phyloP scores from a whole-genome alignment of 2,113 vertebrate species.

The Festucalex cinctus region DNA sequence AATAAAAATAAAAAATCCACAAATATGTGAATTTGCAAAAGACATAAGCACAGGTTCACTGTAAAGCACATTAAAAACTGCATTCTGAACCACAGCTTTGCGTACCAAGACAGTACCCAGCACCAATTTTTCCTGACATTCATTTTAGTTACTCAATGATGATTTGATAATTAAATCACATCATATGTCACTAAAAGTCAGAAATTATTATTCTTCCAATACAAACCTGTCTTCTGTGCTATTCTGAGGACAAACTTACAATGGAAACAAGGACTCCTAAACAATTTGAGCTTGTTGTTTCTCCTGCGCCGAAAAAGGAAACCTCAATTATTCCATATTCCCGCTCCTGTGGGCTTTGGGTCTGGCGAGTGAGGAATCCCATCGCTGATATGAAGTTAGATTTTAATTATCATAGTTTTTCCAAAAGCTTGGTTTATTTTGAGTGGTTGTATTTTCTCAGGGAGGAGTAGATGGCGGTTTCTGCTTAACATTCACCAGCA shows the following conservation, averaged over 20 bases:
- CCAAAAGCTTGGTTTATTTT: slow-evolving; percentile 32
- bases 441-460: slow-evolving; percentile 21
- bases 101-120: slow-evolving; percentile 17
- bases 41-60: background rate
- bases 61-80: background rate
- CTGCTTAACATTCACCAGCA: slow-evolving; percentile 23
- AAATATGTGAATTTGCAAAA: background rate
- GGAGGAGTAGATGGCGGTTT: slow-evolving; percentile 10
- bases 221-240: slow-evolving; percentile 34
- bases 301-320: slow-evolving; percentile 25
- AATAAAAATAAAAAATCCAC: too few species aligned
- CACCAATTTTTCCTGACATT: slow-evolving; percentile 35
- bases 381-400: slow-evolving; percentile 22
- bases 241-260: slow-evolving; percentile 42
- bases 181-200: slow-evolving; percentile 32
- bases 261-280: slow-evolving; percentile 42
- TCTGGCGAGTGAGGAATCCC: slow-evolving; percentile 19
- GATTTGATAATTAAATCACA: slow-evolving; percentile 40
- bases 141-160: slow-evolving; percentile 32
- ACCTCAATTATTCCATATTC: slow-evolving; percentile 47
- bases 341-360: slow-evolving; percentile 37
- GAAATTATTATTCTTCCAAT: slow-evolving; percentile 27
- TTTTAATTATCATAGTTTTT: slow-evolving; percentile 45
- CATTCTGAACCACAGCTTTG: slow-evolving; percentile 2
- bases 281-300: slow-evolving; percentile 46